Percentiles rank a stretch among this genome's conserved stretches.
phyloP scores from a whole-genome alignment of 2,797 vertebrate genomes.

The Taeniopygia guttata region DNA sequence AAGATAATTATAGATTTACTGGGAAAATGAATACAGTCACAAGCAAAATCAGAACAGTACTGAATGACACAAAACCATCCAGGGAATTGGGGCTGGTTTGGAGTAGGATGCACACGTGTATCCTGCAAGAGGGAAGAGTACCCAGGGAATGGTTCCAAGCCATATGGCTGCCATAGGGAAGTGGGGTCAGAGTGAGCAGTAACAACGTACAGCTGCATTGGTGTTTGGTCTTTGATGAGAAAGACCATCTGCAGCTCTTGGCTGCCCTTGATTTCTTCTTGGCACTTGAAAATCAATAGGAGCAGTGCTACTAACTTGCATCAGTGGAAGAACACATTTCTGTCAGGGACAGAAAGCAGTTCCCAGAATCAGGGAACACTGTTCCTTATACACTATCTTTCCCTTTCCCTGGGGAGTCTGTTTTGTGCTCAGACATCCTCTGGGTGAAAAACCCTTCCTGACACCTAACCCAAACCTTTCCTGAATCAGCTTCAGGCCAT shows the following conservation, averaged over 20 bases:
- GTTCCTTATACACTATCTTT: neutral
- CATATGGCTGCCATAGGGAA: neutral
- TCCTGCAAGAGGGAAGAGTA: neutral
- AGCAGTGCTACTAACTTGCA: neutral
- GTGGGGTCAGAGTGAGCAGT: neutral
- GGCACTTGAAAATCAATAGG: neutral
- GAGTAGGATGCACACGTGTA: fast-evolving
- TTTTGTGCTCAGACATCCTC: neutral
- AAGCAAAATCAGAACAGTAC: neutral
- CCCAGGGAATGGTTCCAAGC: neutral
- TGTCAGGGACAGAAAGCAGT: neutral
- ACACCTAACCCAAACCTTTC: neutral
- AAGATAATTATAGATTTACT: neutral
- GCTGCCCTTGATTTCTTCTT: neutral
- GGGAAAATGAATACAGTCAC: neutral
- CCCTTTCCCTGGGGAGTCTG: neutral
- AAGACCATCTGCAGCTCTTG: neutral
- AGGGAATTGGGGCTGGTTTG: neutral
- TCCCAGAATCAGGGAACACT: neutral
- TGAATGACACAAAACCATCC: fast-evolving
- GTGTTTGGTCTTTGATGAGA: neutral
- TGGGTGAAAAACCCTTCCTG: neutral
- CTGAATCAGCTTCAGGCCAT: neutral
- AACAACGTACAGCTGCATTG: fast-evolving
- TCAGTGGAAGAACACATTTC: neutral